Evolutionary conservation across 2,113 vertebrate genomes (phyloP).

Genomic region (Cephalopterus ornatus): DNA sequence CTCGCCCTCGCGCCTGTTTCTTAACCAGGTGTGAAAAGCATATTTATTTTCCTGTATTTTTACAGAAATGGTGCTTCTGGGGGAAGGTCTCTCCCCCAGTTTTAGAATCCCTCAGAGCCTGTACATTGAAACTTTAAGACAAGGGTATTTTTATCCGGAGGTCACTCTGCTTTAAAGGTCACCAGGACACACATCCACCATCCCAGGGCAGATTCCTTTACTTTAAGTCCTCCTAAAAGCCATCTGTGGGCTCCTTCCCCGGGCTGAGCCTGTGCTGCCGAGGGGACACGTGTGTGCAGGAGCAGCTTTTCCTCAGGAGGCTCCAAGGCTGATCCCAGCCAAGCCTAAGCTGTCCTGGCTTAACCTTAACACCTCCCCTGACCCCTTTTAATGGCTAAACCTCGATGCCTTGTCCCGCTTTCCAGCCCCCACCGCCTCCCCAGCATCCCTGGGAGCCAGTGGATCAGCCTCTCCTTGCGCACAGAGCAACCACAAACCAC

Average conservation of each 20-base stretch:
- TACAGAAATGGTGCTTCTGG: neutral
- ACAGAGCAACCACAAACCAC: neutral
- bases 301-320: neutral
- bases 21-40: neutral
- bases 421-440: neutral
- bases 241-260: accelerated
- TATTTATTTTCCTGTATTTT: neutral
- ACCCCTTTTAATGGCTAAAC: neutral
- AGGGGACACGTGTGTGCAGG: neutral
- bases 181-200: accelerated
- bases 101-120: neutral
- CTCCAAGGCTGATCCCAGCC: neutral
- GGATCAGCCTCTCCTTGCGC: neutral
- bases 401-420: neutral
- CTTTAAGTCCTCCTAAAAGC: neutral
- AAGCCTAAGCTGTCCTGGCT: neutral
- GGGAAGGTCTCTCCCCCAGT: neutral
- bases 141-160: accelerated
- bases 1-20: neutral
- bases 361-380: neutral
- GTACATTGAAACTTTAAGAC: neutral
- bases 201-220: accelerated
- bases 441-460: neutral
- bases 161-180: neutral
- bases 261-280: neutral